Base-by-base conservation (phyloP, 2,797 vertebrate species). In the Caiman crocodilus region DNA sequence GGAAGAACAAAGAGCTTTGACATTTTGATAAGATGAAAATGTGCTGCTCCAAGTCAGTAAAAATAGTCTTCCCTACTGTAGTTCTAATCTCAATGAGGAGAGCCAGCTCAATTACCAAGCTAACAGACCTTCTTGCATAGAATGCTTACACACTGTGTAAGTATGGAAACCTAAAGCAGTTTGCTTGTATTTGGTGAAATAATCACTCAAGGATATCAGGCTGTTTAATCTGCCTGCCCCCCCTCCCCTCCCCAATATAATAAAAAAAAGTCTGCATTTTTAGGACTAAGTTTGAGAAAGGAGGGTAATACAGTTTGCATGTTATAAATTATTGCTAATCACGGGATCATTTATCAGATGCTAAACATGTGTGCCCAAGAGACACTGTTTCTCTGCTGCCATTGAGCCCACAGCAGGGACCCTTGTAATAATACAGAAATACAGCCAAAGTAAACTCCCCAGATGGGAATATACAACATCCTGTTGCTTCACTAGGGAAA, bases 401-500 rank as follows among this genome's bases (percentile, higher is more conserved):
- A 71, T 0, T 17, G 58, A 79, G n/a, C 11, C 25, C 35, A 35
- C 67, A 25, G 84, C 4, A 1, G 74, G 85, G 82, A n/a, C 35
- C 67, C 82, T 79, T 1, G 0, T 11, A 92, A 85, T 17, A 85
- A 85, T 0, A 73, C 16, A 89, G 30, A 93, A 94, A 86, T 26
- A 79, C 11, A 85, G 74, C 63, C 78, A 0, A 0, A 85, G 82
- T 20, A 88, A 35, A 78, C 35, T 86, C 84, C 87, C 88, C 42
- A 58, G 76, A 15, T 79, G 76, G 88, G 80, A 91, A 81, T 12
- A 69, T 10, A n/a, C 77, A 2, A 35, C 64, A 80, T 91, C 78
- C 94, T 80, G 82, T 60, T 61, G 88, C 86, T 90, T 82, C 61
- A 21, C 50, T 56, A 55, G 90, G 91, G 82, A 94, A 90, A 92